A percentile compares a stretch with the other conserved stretches of the same genome.
Conservation (phyloP, 2,888 invertebrate species). For the Lysandra coridon region DNA sequence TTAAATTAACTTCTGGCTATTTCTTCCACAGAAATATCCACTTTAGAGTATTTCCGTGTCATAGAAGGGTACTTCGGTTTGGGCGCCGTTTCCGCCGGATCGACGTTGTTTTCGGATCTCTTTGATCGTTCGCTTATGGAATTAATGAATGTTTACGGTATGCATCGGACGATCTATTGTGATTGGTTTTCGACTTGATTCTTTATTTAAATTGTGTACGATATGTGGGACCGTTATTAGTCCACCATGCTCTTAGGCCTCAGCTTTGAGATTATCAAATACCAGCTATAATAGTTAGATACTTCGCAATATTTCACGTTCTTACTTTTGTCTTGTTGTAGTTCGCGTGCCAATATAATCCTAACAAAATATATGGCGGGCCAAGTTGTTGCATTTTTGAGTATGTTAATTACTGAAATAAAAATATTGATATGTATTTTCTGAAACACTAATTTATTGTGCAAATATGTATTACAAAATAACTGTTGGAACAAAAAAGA, state of each 20-base stretch:
- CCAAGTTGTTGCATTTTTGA: no score
- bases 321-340: background rate
- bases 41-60: slow-evolving; percentile 31
- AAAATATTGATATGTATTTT: no score
- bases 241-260: background rate
- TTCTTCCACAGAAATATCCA: slow-evolving; percentile 37
- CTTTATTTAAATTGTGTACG: background rate
- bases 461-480: no score
- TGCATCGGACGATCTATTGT: slow-evolving; percentile 1
- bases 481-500: no score
- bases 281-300: background rate
- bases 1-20: slow-evolving; percentile 54
- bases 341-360: no score
- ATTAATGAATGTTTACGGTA: slow-evolving; percentile 46
- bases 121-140: slow-evolving; percentile 61
- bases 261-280: background rate
- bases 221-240: background rate
- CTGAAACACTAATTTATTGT: no score
- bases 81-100: slow-evolving; percentile 64
- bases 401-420: no score
- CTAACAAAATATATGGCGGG: no score
- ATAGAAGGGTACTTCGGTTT: slow-evolving; percentile 42
- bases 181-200: slow-evolving; percentile 18
- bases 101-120: slow-evolving; percentile 62
- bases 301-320: background rate